Conservation (phyloP, 2,797 vertebrate species). For the Chelon auratus region DNA sequence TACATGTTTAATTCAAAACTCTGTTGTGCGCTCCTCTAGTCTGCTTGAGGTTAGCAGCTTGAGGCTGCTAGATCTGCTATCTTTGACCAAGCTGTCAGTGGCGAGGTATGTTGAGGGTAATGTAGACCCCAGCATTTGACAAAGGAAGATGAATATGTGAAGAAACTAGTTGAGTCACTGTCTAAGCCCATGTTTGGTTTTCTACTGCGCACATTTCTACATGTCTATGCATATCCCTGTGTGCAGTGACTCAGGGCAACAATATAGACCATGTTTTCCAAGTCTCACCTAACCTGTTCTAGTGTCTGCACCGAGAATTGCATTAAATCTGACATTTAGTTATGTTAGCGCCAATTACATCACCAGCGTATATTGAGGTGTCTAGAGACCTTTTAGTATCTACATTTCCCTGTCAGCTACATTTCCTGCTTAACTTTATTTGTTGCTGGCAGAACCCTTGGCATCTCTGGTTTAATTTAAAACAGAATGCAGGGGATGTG, state of each 20-base stretch:
- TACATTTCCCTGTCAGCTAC: conserved; percentile 28
- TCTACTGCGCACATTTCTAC: not conserved
- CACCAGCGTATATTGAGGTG: conserved; percentile 34
- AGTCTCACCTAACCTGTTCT: conserved; percentile 12
- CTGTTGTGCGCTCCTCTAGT: not conserved
- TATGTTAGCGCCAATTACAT: conserved; percentile 44
- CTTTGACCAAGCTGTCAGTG: not conserved
- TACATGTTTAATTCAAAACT: conserved; percentile 11
- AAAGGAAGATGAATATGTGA: not conserved
- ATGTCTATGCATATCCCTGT: too few relatives aligned
- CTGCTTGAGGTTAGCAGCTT: conserved; percentile 9
- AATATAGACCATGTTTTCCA: conserved; percentile 10
- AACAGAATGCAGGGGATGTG: not conserved
- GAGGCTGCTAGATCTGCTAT: not conserved
- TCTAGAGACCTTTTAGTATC: conserved; percentile 50
- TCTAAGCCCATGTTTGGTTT: not conserved
- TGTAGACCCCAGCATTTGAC: not conserved
- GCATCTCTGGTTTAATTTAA: conserved; percentile 18
- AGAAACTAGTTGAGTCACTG: not conserved
- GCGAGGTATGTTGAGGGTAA: conserved; percentile 2
- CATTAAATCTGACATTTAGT: conserved; percentile 50
- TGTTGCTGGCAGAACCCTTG: conserved; percentile 31
- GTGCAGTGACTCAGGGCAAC: too few relatives aligned
- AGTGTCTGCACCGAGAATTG: conserved; percentile 11
- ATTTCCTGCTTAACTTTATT: conserved; percentile 34